phyloP scores from a whole-genome alignment of 2,797 vertebrate species.

The Uromys caudimaculatus region DNA sequence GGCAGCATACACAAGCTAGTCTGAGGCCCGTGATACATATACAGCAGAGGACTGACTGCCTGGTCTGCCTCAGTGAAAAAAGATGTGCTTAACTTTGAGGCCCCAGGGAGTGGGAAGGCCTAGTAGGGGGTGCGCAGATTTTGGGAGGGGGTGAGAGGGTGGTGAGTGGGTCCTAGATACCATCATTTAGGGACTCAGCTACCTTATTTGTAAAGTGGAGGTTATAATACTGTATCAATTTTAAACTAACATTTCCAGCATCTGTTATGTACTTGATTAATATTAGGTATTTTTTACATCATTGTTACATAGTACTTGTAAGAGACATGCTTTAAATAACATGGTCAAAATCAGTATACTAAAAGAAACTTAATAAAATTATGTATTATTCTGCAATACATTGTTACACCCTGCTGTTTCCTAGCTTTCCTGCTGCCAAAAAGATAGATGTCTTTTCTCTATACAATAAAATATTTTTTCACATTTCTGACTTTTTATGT shows the following conservation, averaged over 20 bases:
- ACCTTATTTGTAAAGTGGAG: not conserved
- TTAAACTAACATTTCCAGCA: not conserved
- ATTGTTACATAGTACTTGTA: not conserved
- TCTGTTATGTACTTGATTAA: not conserved
- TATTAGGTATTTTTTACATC: not conserved
- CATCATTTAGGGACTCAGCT: not conserved
- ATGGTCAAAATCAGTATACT: not conserved
- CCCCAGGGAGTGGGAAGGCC: no score
- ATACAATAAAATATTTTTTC: not conserved
- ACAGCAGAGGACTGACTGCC: no score
- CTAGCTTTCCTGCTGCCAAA: not conserved
- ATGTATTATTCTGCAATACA: not conserved
- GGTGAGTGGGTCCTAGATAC: not conserved
- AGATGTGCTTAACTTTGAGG: no score
- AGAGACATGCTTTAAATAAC: not conserved
- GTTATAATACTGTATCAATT: not conserved
- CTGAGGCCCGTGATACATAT: no score
- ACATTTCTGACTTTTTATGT: not conserved
- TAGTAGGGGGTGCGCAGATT: no score
- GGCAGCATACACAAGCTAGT: no score
- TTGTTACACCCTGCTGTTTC: not conserved
- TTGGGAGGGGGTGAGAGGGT: no score
- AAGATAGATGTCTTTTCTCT: not conserved
- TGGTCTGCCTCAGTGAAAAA: no score
- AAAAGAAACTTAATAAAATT: not conserved